Evolutionary conservation across 2,113 vertebrate genomes (phyloP).

Genomic region (Aspidoscelis tigris): DNA sequence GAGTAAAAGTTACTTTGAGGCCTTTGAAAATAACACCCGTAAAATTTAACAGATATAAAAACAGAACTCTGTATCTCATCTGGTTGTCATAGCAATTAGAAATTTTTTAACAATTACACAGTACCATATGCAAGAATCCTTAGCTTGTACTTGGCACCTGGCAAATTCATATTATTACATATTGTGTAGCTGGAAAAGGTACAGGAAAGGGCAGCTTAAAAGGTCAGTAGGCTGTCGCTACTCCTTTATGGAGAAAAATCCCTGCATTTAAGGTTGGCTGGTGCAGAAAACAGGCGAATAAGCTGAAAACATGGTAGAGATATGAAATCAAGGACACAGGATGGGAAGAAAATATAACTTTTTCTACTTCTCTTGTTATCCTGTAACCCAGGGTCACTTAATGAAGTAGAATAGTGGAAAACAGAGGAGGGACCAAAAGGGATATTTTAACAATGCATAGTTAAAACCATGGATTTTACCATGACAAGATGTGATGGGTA

Average conservation of each 20-base stretch:
- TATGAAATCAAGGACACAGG: background rate
- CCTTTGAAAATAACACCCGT: slow-evolving; percentile 34
- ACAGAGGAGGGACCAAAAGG: background rate
- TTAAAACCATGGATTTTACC: background rate
- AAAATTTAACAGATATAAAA: slow-evolving; percentile 38
- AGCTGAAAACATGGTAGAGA: no score
- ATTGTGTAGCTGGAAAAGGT: slow-evolving; percentile 14
- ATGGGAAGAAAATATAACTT: background rate
- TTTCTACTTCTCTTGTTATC: no score
- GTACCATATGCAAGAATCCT: slow-evolving; percentile 2
- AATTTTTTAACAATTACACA: slow-evolving; percentile 28
- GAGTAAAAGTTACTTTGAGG: slow-evolving; percentile 14
- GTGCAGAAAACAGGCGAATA: background rate
- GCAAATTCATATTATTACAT: slow-evolving; percentile 5
- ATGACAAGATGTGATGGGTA: background rate
- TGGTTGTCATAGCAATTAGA: slow-evolving; percentile 36
- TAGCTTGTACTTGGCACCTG: slow-evolving; percentile 3
- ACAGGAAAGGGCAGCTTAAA: background rate
- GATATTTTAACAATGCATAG: background rate
- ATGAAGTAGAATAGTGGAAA: background rate
- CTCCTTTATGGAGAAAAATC: background rate
- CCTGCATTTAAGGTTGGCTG: background rate
- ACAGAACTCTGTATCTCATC: slow-evolving; percentile 17
- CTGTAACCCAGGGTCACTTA: background rate
- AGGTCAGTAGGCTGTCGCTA: no score